Evolutionary conservation across 2,888 invertebrate genomes (phyloP).

Genomic region (Pristionchus japonicus): DNA sequence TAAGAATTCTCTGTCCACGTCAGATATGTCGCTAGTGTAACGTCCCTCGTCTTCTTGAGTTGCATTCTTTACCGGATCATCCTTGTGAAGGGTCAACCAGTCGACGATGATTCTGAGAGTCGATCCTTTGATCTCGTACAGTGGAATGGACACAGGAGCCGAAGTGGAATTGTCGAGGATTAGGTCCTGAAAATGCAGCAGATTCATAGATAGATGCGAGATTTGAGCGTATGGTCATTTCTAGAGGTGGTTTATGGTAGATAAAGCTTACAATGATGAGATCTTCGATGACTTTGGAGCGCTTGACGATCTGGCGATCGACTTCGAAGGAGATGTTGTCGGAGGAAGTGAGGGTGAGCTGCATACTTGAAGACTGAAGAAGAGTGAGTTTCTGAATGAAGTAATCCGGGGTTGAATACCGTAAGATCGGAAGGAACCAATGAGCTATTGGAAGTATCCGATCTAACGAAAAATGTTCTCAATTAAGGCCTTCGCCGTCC

Average conservation of each 20-base stretch:
- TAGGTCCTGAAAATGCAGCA: too few relatives aligned
- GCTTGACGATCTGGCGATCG: neutral
- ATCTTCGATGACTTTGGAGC: neutral
- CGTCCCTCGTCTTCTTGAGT: neutral
- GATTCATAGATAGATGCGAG: too few relatives aligned
- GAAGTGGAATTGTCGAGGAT: too few relatives aligned
- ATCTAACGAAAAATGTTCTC: too few relatives aligned
- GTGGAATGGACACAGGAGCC: neutral
- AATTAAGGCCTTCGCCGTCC: too few relatives aligned
- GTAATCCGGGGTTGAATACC: too few relatives aligned
- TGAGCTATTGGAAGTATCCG: too few relatives aligned
- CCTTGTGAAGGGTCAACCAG: neutral
- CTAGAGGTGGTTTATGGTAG: too few relatives aligned
- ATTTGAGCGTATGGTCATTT: too few relatives aligned
- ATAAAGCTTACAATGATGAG: neutral
- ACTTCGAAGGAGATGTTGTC: neutral
- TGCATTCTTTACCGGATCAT: neutral
- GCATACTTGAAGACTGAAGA: neutral
- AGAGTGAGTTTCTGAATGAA: too few relatives aligned
- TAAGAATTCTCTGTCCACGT: neutral
- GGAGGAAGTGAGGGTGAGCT: neutral
- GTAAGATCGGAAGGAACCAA: too few relatives aligned
- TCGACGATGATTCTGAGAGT: neutral
- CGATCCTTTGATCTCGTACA: neutral
- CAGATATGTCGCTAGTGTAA: neutral